Evolutionary conservation across 1,140 invertebrate species (phyloP), one percentile per base, ranked within the genome.

Genomic region (Drosophila busckii): DNA sequence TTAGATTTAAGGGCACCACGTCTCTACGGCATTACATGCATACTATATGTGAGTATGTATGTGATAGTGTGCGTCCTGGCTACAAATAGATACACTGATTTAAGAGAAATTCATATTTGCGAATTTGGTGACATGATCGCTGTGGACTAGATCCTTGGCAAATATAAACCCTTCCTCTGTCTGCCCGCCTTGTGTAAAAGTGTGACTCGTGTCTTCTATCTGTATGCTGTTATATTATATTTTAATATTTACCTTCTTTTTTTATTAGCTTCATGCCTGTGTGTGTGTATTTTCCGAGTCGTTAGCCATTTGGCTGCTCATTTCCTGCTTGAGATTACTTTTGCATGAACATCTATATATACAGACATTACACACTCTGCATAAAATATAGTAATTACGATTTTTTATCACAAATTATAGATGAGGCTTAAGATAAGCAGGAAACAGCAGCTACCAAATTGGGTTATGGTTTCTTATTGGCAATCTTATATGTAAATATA

Each of bases 291-390:
- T 1, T 35, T 32, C 16, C 42, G 19, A 37, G 26, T 48, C 34
- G 35, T 46, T 60, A 49, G 49, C 42, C 44, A 61, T 60, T 49
- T 54, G 26, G 44, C 42, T 61, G 50, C 52, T 64, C 55, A 64
- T 60, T 64, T 64, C 61, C 61, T 59, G 55, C 48, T 46, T 26
- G 46, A 53, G 55, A 64, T 64, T 64, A 64, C 55, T 64, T 64
- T 46, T 59, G 46, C 28, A 58, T n/a, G n/a, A n/a, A n/a, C n/a
- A n/a, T n/a, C n/a, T n/a, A n/a, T 42, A 49, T 41, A 22, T 44
- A 32, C 25, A 16, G 22, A 44, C 23, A 28, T 20, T 25, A 9
- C 9, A 15, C 22, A 9, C 35, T 28, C 46, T 50, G 28, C 6
- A 16, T 26, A 26, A 22, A 9, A 17, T 15, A 10, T 12, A 52